phyloP scores from a whole-genome alignment of 2,113 vertebrate genomes.

The Scomber scombrus region DNA sequence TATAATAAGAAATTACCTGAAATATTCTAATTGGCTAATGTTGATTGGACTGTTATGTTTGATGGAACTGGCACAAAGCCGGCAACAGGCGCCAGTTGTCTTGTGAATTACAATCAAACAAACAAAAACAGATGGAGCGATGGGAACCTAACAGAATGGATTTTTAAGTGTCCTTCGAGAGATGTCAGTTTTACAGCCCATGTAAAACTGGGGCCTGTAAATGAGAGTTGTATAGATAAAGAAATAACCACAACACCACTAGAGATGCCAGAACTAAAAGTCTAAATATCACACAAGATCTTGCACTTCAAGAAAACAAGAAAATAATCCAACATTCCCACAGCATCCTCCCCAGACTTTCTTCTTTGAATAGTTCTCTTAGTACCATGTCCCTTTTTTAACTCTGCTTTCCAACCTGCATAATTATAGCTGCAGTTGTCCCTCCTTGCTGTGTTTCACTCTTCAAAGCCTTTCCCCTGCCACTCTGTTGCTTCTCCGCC shows the following conservation, averaged over 20 bases:
- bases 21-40: too few species aligned
- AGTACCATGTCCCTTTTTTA: not conserved
- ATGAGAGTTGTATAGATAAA: not conserved
- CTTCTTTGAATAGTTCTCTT: not conserved
- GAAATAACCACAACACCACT: not conserved
- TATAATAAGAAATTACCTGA: not conserved
- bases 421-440: conserved; percentile 10
- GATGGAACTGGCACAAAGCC: not conserved
- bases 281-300: not conserved
- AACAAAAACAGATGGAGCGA: too few species aligned
- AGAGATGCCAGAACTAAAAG: not conserved
- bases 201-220: not conserved
- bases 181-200: not conserved
- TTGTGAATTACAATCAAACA: not conserved
- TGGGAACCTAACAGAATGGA: too few species aligned
- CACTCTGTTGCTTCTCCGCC: not conserved
- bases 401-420: not conserved
- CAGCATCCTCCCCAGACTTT: too few species aligned
- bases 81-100: not conserved
- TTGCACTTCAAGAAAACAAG: not conserved
- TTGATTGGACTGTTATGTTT: not conserved
- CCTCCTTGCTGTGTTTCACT: conserved; percentile 30
- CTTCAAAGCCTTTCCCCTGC: conserved; percentile 38
- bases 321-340: not conserved
- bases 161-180: too few species aligned